phyloP scores from a whole-genome alignment of 2,888 invertebrate genomes.

The Zeuzera pyrina region DNA sequence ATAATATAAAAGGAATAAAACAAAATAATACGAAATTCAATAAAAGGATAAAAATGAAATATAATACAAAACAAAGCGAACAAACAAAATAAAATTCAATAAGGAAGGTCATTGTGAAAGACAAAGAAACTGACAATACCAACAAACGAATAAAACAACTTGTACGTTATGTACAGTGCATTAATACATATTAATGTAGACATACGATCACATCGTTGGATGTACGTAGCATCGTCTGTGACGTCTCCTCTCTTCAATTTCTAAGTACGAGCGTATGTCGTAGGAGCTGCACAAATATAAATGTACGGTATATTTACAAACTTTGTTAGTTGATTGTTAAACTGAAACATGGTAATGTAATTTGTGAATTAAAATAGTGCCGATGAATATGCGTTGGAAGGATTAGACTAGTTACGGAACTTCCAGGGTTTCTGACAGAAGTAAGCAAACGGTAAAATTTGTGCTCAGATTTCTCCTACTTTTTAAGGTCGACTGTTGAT shows the following conservation, averaged over 20 bases:
- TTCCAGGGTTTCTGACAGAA: too few relatives aligned
- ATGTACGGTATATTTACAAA: slow-evolving; percentile 22
- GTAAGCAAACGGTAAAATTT: too few relatives aligned
- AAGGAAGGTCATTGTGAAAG: too few relatives aligned
- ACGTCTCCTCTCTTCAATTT: slow-evolving; percentile 53
- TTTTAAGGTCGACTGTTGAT: too few relatives aligned
- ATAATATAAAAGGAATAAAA: slow-evolving; percentile 1
- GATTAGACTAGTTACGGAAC: too few relatives aligned
- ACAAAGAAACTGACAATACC: too few relatives aligned
- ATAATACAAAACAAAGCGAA: slow-evolving; percentile 9
- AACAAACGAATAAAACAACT: slow-evolving; percentile 17
- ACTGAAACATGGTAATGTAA: too few relatives aligned
- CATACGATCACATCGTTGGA: slow-evolving; percentile 54
- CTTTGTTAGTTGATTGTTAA: slow-evolving; percentile 1
- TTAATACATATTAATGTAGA: slow-evolving; percentile 34
- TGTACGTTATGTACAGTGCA: slow-evolving; percentile 49
- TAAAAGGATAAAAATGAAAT: slow-evolving; percentile 2
- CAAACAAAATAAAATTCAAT: too few relatives aligned
- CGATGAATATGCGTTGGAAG: too few relatives aligned
- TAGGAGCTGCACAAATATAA: slow-evolving; percentile 63
- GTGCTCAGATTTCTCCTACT: too few relatives aligned
- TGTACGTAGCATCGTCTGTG: slow-evolving; percentile 54
- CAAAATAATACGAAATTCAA: slow-evolving; percentile 10
- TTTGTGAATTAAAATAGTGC: too few relatives aligned
- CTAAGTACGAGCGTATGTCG: slow-evolving; percentile 69